These are phyloP conservation scores for Drosophila bipectinata DNA, from an alignment of 1,140 invertebrate genomes.

Conservation along the genomic window DNA sequence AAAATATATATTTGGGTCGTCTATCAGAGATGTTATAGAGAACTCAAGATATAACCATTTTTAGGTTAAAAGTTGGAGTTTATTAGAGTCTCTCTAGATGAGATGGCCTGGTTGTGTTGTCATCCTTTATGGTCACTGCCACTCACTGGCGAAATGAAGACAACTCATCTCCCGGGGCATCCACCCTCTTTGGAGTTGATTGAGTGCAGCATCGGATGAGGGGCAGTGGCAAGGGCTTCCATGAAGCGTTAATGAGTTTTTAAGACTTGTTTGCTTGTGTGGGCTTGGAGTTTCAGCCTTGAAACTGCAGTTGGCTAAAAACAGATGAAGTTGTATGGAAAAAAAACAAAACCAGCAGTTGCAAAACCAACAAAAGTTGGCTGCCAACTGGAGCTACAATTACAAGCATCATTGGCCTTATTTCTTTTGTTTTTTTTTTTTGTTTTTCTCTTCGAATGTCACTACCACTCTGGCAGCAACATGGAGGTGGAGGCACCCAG, in stretches of 20 bases:
- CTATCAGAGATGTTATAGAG: background rate
- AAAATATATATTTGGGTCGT: slow-evolving; percentile 18
- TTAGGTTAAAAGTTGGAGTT: slow-evolving; percentile 6
- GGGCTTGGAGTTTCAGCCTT: slow-evolving; percentile 56
- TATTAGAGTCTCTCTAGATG: slow-evolving; percentile 15
- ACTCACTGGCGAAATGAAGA: slow-evolving; percentile 40
- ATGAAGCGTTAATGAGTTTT: slow-evolving; percentile 72
- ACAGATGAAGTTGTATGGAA: background rate
- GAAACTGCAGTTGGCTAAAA: slow-evolving; percentile 54
- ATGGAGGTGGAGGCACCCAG: slow-evolving; percentile 18
- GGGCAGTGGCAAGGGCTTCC: background rate
- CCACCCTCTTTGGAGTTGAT: slow-evolving; percentile 23
- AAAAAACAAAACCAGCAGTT: slow-evolving; percentile 29
- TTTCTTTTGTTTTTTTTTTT: slow-evolving; percentile 45
- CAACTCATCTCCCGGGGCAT: slow-evolving; percentile 28
- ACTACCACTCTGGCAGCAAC: slow-evolving; percentile 4
- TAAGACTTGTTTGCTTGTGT: slow-evolving; percentile 51
- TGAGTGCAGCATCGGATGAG: slow-evolving; percentile 11
- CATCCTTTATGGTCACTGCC: slow-evolving; percentile 39
- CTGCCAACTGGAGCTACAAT: slow-evolving; percentile 64
- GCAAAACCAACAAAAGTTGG: slow-evolving; percentile 43
- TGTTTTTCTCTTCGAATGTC: slow-evolving; percentile 49
- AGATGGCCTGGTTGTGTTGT: slow-evolving; percentile 13
- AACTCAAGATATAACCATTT: background rate
- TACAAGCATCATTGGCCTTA: slow-evolving; percentile 82